These are phyloP conservation scores for Orthonyx spaldingii DNA, from an alignment of 2,113 vertebrate genomes.

Conservation along the genomic window DNA sequence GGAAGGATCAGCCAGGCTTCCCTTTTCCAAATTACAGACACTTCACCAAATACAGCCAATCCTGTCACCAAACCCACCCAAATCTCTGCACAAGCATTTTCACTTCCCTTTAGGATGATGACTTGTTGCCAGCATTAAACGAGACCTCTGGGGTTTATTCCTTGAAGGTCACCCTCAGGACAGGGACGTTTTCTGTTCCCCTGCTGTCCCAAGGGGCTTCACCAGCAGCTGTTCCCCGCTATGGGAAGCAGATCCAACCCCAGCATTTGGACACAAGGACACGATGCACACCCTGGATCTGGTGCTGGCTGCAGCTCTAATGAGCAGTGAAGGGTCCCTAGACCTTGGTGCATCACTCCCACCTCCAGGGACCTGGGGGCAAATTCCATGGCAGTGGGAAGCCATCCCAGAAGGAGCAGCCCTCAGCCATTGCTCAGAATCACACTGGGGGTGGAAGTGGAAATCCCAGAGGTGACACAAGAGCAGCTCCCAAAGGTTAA, in stretches of 20 bases:
- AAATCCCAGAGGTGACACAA: background rate
- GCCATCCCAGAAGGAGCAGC: background rate
- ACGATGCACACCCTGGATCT: fast-evolving
- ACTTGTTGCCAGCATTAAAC: background rate
- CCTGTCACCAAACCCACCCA: background rate
- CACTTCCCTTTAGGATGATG: background rate
- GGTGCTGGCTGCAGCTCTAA: background rate
- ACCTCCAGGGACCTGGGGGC: background rate
- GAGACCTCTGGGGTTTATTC: background rate
- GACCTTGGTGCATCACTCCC: background rate
- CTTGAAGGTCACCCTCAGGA: background rate
- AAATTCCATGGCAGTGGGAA: background rate
- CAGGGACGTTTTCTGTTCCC: background rate
- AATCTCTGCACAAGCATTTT: fast-evolving
- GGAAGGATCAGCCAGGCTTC: background rate
- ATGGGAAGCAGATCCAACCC: background rate
- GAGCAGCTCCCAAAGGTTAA: background rate
- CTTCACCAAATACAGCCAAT: background rate
- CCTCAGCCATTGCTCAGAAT: background rate
- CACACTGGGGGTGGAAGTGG: background rate
- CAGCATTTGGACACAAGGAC: too few relatives aligned
- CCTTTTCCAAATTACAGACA: background rate
- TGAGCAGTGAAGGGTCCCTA: background rate
- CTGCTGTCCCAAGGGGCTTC: background rate
- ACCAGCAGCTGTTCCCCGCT: background rate